Evolutionary conservation across 2,797 vertebrate genomes (phyloP).

Genomic region (Platalea minor): DNA sequence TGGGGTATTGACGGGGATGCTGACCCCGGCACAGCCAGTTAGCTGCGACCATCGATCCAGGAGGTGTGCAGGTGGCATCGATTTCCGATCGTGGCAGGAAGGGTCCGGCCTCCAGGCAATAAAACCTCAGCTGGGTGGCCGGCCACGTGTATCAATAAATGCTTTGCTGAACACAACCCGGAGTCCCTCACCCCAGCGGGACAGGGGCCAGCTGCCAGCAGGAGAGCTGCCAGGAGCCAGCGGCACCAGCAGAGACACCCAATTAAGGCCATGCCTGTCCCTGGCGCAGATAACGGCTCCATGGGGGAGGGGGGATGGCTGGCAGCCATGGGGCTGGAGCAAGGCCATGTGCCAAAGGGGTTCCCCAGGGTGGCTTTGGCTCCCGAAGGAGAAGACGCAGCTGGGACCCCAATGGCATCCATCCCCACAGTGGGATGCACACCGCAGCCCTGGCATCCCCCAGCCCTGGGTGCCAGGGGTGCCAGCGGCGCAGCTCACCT

Average conservation of each 20-base stretch:
- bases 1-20: slow-evolving; percentile 51
- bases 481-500: slow-evolving; percentile 72
- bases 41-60: not conserved
- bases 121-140: slow-evolving; percentile 48
- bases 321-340: not conserved
- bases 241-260: slow-evolving; percentile 10
- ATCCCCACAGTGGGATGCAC: accelerated
- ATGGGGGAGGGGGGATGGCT: not conserved
- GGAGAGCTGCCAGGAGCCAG: slow-evolving; percentile 32
- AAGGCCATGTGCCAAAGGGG: accelerated
- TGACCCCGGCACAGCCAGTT: not conserved
- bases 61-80: slow-evolving; percentile 59
- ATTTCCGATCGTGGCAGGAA: slow-evolving; percentile 62
- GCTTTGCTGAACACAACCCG: slow-evolving; percentile 31
- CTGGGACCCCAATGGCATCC: accelerated
- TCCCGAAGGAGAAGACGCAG: accelerated
- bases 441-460: not conserved
- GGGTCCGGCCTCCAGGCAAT: slow-evolving; percentile 64
- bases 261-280: slow-evolving; percentile 57
- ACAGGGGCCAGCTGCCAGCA: not conserved
- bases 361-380: not conserved
- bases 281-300: not conserved
- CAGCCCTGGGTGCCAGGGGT: accelerated
- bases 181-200: not conserved
- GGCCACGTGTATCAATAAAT: slow-evolving; percentile 42